Evolutionary conservation across 2,797 vertebrate species (phyloP).

Genomic region (Sternotherus odoratus): DNA sequence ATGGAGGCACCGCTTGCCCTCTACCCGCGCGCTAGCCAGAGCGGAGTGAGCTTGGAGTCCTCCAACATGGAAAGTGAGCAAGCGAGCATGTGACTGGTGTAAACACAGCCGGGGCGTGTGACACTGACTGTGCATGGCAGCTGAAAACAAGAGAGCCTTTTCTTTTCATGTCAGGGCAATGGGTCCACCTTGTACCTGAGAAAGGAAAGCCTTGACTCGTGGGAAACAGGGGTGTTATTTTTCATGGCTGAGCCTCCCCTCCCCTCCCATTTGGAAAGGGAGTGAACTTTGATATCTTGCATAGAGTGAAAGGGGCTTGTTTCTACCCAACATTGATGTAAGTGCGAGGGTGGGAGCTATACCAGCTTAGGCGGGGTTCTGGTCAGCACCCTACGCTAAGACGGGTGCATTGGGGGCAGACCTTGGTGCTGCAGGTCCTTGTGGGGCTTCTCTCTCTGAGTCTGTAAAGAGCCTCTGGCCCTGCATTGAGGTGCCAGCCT

Average conservation of each 20-base stretch:
- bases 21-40: neutral
- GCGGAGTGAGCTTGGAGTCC: neutral
- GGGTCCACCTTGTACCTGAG: neutral
- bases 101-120: neutral
- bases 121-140: neutral
- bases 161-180: neutral
- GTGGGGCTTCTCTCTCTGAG: no score
- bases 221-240: neutral
- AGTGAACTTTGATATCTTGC: no score
- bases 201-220: neutral
- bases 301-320: neutral
- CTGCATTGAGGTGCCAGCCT: no score
- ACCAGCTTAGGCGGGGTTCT: neutral
- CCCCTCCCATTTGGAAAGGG: neutral
- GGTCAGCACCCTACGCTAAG: no score
- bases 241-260: neutral
- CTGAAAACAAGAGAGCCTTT: neutral
- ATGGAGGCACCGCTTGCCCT: neutral
- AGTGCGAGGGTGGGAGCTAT: neutral
- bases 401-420: no score
- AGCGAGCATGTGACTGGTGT: neutral
- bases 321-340: neutral
- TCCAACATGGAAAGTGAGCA: neutral
- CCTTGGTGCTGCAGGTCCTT: no score
- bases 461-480: no score